phyloP scores from a whole-genome alignment of 2,888 invertebrate species.

The Himalopsyche anomala region DNA sequence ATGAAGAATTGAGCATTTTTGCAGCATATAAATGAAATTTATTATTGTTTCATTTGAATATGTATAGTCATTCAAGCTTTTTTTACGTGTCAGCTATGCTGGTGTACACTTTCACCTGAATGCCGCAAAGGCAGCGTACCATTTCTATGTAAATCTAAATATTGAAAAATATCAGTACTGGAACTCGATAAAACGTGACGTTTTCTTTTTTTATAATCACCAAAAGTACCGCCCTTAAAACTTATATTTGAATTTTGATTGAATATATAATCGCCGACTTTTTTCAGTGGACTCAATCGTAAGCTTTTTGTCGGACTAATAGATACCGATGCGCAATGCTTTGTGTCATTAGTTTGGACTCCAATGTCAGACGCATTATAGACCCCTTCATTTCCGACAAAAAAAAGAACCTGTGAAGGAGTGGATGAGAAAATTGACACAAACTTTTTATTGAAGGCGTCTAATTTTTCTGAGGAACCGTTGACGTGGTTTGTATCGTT shows the following conservation, averaged over 20 bases:
- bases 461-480: background rate
- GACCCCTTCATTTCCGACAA: conserved; percentile 54
- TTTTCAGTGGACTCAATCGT: conserved; percentile 72
- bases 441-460: background rate
- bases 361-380: conserved; percentile 44
- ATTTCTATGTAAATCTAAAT: conserved; percentile 63
- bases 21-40: background rate
- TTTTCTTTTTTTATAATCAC: conserved; percentile 49
- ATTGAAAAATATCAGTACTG: conserved; percentile 60
- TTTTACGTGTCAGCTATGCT: background rate
- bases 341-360: conserved; percentile 63
- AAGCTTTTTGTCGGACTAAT: conserved; percentile 68
- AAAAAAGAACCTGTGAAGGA: conserved; percentile 46
- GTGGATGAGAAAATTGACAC: conserved; percentile 46
- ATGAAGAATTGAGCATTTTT: background rate
- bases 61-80: background rate
- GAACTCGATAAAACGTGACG: conserved; percentile 48
- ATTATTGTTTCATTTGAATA: background rate
- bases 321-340: conserved; percentile 62
- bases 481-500: background rate
- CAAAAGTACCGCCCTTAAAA: conserved; percentile 49
- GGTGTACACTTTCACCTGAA: conserved; percentile 3
- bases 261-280: conserved; percentile 72
- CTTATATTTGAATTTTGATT: conserved; percentile 61
- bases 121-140: conserved; percentile 50